These are phyloP conservation scores for Halichondria panicea DNA, from an alignment of 37 sponge, comb jelly and placozoan genomes.

Conservation along the genomic window DNA sequence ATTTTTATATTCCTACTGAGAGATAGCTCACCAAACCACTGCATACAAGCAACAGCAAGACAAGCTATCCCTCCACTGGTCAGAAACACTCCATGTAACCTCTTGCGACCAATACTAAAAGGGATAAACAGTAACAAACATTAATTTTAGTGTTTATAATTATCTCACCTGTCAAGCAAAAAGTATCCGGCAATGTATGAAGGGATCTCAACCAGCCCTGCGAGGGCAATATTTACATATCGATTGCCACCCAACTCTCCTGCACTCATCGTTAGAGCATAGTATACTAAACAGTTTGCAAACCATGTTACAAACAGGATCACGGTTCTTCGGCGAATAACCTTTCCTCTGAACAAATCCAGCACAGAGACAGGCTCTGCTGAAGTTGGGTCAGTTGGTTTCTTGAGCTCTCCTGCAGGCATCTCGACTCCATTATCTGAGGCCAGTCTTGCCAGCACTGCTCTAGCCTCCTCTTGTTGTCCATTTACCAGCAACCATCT, in stretches of 20 bases:
- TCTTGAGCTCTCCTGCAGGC: conserved; percentile 15
- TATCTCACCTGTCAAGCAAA: conserved; percentile 37
- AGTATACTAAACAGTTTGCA: conserved; percentile 41
- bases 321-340: conserved; percentile 24
- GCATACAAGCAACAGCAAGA: not conserved
- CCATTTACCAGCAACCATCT: conserved; percentile 67
- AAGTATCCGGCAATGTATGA: conserved; percentile 8
- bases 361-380: not conserved
- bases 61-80: conserved; percentile 15
- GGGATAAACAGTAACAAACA: not conserved
- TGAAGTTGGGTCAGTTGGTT: not conserved
- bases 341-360: conserved; percentile 37
- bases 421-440: conserved; percentile 39
- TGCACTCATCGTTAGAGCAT: conserved; percentile 48
- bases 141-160: not conserved
- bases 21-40: conserved; percentile 21
- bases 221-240: conserved; percentile 50
- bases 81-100: conserved; percentile 38
- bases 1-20: too few species aligned
- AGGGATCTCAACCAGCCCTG: conserved; percentile 62
- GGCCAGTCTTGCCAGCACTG: conserved; percentile 47
- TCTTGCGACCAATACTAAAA: conserved; percentile 37
- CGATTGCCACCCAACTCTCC: conserved; percentile 47
- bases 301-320: conserved; percentile 44
- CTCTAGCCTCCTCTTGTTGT: conserved; percentile 34